Conservation (phyloP, 2,797 vertebrate species). For the Cuculus canorus region DNA sequence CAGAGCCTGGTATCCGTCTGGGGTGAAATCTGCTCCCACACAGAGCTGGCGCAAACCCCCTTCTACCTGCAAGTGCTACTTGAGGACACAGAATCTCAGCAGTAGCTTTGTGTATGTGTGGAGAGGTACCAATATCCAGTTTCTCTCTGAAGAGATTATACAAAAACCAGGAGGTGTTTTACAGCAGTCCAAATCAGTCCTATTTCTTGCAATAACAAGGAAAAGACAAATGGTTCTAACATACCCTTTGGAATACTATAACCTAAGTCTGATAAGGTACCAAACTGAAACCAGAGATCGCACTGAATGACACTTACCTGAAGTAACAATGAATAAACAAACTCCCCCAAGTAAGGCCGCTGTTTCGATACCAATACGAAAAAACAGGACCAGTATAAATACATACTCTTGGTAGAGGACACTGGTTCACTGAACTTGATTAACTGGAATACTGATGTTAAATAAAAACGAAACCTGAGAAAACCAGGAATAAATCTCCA, state of each 20-base stretch:
- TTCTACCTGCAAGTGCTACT: neutral
- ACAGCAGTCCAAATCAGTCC: neutral
- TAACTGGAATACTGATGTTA: neutral
- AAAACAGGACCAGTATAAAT: neutral
- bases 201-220: neutral
- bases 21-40: neutral
- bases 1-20: neutral
- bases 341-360: neutral
- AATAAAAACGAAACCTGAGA: neutral
- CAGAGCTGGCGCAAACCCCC: accelerated
- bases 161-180: neutral
- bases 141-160: neutral
- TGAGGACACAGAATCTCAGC: neutral
- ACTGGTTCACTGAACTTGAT: neutral
- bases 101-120: neutral
- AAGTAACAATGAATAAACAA: neutral
- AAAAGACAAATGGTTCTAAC: neutral
- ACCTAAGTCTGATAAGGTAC: neutral
- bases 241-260: neutral
- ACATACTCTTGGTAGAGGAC: neutral
- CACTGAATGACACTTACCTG: neutral
- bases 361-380: neutral
- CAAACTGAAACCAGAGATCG: neutral
- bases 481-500: neutral
- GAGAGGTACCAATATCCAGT: neutral